phyloP scores from a whole-genome alignment of 2,888 invertebrate genomes.

The Drosophila colorata region DNA sequence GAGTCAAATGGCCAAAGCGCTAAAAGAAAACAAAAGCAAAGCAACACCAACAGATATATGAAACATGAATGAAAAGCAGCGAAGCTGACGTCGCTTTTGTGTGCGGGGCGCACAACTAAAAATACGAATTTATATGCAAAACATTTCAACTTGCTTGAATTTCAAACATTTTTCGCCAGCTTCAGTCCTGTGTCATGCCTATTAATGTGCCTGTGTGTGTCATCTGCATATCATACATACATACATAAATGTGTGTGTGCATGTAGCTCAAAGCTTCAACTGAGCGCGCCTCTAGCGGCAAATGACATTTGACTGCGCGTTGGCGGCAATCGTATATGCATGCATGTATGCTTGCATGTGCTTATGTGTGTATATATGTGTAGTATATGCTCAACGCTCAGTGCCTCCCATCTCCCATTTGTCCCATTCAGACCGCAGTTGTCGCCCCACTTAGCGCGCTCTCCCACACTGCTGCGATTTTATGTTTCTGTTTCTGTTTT shows the following conservation, averaged over 20 bases:
- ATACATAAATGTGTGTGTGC: constrained; percentile 11
- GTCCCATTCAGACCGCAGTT: constrained; percentile 47
- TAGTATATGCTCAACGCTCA: constrained; percentile 19
- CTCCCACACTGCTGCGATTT: constrained; percentile 41
- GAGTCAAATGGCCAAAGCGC: constrained; percentile 29
- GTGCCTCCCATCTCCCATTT: constrained; percentile 41
- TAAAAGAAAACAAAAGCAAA: constrained; percentile 38
- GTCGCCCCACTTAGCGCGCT: constrained; percentile 56
- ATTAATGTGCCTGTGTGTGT: constrained; percentile 34
- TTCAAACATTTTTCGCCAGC: constrained; percentile 63
- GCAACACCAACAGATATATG: constrained; percentile 30
- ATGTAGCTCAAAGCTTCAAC: constrained; percentile 51
- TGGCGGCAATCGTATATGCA: constrained; percentile 14
- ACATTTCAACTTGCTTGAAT: constrained; percentile 66
- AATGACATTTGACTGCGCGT: constrained; percentile 60
- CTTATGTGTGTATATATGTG: constrained; percentile 5
- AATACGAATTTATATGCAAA: constrained; percentile 74
- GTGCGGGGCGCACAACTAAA: constrained; percentile 40
- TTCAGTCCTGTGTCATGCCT: constrained; percentile 51
- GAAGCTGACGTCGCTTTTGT: constrained; percentile 13
- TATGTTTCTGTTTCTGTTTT: constrained; percentile 16
- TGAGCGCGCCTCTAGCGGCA: constrained; percentile 50
- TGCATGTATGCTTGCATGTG: background rate
- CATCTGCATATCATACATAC: constrained; percentile 1
- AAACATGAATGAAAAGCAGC: constrained; percentile 61